Percentiles rank a stretch among this genome's conserved stretches.
Conservation (phyloP, 2,113 vertebrate genomes). For the Blennius ocellaris region DNA sequence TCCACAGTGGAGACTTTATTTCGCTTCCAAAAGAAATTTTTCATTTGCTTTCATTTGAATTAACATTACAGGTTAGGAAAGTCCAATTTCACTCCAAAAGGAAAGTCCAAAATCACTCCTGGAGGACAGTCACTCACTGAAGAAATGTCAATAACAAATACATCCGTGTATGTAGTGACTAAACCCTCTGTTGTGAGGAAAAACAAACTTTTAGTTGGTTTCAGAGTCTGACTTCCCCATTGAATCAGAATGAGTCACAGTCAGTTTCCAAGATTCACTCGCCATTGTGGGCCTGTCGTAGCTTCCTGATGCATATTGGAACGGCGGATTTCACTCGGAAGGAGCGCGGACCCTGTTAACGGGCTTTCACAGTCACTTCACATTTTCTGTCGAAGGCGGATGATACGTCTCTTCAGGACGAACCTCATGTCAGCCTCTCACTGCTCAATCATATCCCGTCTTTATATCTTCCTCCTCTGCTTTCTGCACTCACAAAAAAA, state of each 20-base stretch:
- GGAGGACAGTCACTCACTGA: too few relatives aligned
- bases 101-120: too few relatives aligned
- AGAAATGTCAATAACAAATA: too few relatives aligned
- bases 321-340: neutral
- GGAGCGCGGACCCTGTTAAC: slow-evolving; percentile 3
- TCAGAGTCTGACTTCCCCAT: neutral
- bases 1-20: too few relatives aligned
- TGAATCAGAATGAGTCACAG: neutral
- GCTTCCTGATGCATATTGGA: slow-evolving; percentile 9
- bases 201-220: too few relatives aligned
- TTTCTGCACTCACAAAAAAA: slow-evolving; percentile 1
- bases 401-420: slow-evolving; percentile 25
- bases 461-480: neutral
- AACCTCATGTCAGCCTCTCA: slow-evolving; percentile 28
- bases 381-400: slow-evolving; percentile 21
- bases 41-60: too few relatives aligned
- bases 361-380: slow-evolving; percentile 15
- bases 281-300: neutral
- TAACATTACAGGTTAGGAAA: too few relatives aligned
- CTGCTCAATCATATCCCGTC: slow-evolving; percentile 26
- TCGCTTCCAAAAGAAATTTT: too few relatives aligned
- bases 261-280: slow-evolving; percentile 6
- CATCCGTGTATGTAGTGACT: too few relatives aligned
- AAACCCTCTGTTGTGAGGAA: too few relatives aligned
- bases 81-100: too few relatives aligned